A percentile compares a stretch with the other conserved stretches of the same genome.
Conservation (phyloP, 2,797 vertebrate species). For the Arrhamphus sclerolepis region DNA sequence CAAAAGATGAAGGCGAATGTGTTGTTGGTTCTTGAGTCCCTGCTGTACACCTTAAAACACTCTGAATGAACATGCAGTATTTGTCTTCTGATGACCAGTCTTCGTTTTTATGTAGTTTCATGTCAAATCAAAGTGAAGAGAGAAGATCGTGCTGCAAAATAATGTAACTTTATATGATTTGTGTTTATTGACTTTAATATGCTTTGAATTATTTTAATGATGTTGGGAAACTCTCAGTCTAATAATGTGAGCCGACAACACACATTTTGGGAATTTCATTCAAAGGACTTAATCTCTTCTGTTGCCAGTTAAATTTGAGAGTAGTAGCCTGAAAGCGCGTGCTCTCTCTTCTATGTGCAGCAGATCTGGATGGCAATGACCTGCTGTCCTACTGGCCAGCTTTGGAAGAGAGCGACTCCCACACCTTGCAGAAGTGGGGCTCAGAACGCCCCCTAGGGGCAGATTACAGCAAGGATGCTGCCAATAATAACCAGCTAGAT, state of each 20-base stretch:
- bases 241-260: not conserved
- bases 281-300: no score
- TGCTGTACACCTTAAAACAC: no score
- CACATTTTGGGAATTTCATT: not conserved
- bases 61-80: no score
- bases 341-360: slow-evolving; percentile 21
- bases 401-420: slow-evolving; percentile 89
- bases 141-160: no score
- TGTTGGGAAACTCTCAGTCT: no score
- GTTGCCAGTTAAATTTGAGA: not conserved
- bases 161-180: no score
- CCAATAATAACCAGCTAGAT: slow-evolving; percentile 95
- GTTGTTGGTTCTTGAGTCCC: no score
- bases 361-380: slow-evolving; percentile 97
- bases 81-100: not conserved
- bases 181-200: no score
- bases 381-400: slow-evolving; percentile 97
- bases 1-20: no score
- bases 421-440: slow-evolving; percentile 97
- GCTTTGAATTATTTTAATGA: no score
- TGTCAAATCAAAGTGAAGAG: no score
- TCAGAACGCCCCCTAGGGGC: slow-evolving; percentile 94
- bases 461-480: slow-evolving; percentile 91
- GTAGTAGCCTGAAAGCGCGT: slow-evolving; percentile 42
- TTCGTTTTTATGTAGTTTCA: no score